These are phyloP conservation scores for Melanotaenia nigrans DNA, from an alignment of 2,797 vertebrate species.

Conservation along the genomic window DNA sequence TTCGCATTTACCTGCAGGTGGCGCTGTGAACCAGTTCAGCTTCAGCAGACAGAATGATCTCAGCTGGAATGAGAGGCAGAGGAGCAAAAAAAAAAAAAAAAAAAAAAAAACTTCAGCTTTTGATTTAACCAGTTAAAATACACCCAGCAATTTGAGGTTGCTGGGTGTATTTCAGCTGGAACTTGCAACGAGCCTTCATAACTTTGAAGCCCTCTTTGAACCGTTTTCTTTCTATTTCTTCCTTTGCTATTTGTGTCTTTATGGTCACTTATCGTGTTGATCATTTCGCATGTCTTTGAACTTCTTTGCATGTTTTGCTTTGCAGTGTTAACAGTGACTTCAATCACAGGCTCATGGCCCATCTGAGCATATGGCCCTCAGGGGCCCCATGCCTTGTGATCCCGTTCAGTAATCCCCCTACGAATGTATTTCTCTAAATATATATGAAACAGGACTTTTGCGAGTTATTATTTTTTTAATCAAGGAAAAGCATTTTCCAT, in stretches of 20 bases:
- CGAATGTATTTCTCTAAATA: no score
- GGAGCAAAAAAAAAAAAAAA: no score
- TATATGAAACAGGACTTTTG: no score
- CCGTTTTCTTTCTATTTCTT: background rate
- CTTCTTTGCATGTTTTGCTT: background rate
- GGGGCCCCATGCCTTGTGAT: no score
- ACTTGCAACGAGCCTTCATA: no score
- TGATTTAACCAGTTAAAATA: background rate
- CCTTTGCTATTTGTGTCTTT: background rate
- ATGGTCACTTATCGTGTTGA: background rate
- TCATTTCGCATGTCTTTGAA: no score
- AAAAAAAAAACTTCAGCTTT: background rate
- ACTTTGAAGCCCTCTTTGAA: no score
- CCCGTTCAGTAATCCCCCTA: no score
- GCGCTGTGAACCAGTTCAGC: constrained; percentile 26
- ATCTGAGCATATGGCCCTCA: no score
- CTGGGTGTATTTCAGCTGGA: no score
- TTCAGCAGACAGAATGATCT: background rate
- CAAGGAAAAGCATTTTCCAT: background rate
- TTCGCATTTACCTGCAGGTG: constrained; percentile 49
- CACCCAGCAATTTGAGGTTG: no score
- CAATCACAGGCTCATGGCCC: background rate
- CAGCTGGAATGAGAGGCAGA: background rate
- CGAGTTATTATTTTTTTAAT: no score
- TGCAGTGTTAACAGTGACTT: background rate